These are phyloP conservation scores for Acleris literana DNA, from an alignment of 2,888 invertebrate species.

Conservation along the genomic window DNA sequence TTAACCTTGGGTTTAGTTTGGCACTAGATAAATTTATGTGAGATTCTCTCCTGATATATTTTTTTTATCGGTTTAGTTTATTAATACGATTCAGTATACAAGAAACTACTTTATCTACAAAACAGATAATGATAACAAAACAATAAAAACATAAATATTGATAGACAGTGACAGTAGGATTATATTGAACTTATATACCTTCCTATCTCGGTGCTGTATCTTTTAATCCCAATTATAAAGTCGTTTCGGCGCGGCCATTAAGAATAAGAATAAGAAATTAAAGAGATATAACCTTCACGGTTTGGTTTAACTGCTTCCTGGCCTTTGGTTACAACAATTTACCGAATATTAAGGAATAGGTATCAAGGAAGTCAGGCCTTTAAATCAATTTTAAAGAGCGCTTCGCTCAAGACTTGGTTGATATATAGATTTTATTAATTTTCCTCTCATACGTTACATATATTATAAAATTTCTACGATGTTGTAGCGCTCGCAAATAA, in stretches of 20 bases:
- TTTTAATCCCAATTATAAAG: conserved; percentile 45
- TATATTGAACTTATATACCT: conserved; percentile 16
- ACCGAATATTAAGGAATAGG: background rate
- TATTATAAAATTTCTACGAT: too few relatives aligned
- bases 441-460: too few relatives aligned
- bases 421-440: too few relatives aligned
- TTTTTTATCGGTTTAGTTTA: too few relatives aligned
- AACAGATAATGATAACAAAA: background rate
- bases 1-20: too few relatives aligned
- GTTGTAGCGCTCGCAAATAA: too few relatives aligned
- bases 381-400: too few relatives aligned
- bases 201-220: conserved; percentile 16
- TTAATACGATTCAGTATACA: too few relatives aligned
- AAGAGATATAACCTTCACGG: conserved; percentile 7
- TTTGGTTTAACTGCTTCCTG: conserved; percentile 11
- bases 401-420: too few relatives aligned
- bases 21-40: too few relatives aligned
- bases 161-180: conserved; percentile 3
- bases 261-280: background rate
- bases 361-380: background rate
- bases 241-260: conserved; percentile 40
- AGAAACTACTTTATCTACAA: background rate
- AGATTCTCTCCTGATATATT: too few relatives aligned
- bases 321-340: background rate
- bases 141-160: conserved; percentile 3